These are phyloP conservation scores for Lasiommata megera DNA, from an alignment of 2,888 invertebrate genomes.

Conservation along the genomic window DNA sequence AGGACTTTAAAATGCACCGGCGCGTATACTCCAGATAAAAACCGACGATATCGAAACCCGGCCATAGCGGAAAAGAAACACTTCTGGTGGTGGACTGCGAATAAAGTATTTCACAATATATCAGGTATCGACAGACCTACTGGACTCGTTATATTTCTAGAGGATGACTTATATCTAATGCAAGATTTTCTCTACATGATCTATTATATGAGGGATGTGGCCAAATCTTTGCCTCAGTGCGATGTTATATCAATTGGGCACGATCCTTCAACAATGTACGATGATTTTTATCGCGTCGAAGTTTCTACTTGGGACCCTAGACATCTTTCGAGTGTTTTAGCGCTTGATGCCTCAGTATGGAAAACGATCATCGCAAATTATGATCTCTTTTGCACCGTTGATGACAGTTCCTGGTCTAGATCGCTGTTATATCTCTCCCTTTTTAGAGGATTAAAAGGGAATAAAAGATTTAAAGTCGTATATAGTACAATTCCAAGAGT, in stretches of 20 bases:
- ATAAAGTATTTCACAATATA: constrained; percentile 52
- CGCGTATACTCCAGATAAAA: constrained; percentile 44
- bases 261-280: constrained; percentile 21
- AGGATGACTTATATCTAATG: constrained; percentile 47
- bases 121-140: constrained; percentile 36
- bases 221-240: constrained; percentile 41
- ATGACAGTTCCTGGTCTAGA: constrained; percentile 55
- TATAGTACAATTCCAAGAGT: constrained; percentile 48
- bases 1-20: constrained; percentile 44
- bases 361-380: constrained; percentile 53
- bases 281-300: constrained; percentile 38
- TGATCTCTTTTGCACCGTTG: constrained; percentile 50
- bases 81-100: constrained; percentile 65
- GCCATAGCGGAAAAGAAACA: constrained; percentile 46
- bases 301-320: constrained; percentile 47
- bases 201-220: constrained; percentile 46
- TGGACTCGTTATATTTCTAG: constrained; percentile 50
- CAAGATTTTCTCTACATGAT: constrained; percentile 56
- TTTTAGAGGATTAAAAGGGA: constrained; percentile 42
- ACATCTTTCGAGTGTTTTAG: constrained; percentile 46
- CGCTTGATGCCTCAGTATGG: constrained; percentile 50
- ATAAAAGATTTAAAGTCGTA: constrained; percentile 47
- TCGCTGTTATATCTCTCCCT: constrained; percentile 50
- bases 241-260: constrained; percentile 50
- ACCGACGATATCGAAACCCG: constrained; percentile 48